Base-by-base conservation (phyloP, 2,888 invertebrate genomes). In the Drosophila falleni region DNA sequence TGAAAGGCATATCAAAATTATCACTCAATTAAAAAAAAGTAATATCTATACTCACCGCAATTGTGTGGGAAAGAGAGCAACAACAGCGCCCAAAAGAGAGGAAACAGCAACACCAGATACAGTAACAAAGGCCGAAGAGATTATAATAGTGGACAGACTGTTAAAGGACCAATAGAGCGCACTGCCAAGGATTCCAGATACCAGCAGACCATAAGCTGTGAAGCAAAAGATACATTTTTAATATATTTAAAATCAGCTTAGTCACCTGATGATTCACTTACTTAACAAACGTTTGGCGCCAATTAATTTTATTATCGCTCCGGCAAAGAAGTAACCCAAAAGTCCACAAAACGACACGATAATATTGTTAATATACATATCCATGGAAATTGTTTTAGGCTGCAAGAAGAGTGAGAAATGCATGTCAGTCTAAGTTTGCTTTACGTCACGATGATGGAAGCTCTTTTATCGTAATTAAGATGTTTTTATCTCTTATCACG, bases 331-430 rank as follows among this genome's bases (percentile, higher is more conserved):
- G 80, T 95, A 96, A 0, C 95, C 95, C 29, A 95, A 89, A 5
- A 96, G 93, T 0, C 95, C 94, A 0, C 95, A 94, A 0, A 94
- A 90, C 0, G 96, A 95, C 1, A 96, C 95, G 2, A 95, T 94
- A 0, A 95, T 94, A 16, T 95, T 95, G 90, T 96, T 96, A 4
- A 95, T 93, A 78, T 96, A 96, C 9, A 95, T 95, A 51, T 94
- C 93, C 80, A 95, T 94, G 0, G 95, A 93, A 26, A 94, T 91
- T 2, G 93, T 90, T 83, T 78, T 91, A 11, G 94, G 92, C 90
- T 91, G 19, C 11, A 66, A 19, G 33, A 33, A 19, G 13, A 37
- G 16, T 33, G 15, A 35, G n/a, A 33, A 23, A 39, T 8, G 49
- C 49, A 50, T 19, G 13, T 50, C 16, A 50, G 49, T 50, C 13